phyloP scores from a whole-genome alignment of 2,888 invertebrate genomes.

The Leistus spinibarbis region DNA sequence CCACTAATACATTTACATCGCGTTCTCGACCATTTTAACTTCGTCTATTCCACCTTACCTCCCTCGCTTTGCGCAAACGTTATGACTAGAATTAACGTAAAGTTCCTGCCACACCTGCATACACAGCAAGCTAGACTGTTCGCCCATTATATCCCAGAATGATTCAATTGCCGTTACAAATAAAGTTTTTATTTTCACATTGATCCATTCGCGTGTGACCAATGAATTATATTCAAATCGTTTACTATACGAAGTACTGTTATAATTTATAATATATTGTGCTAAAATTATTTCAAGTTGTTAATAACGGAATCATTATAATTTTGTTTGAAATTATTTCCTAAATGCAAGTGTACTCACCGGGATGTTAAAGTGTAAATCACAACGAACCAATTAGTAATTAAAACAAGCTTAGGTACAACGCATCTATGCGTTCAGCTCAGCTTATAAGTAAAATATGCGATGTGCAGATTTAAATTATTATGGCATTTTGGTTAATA shows the following conservation, averaged over 20 bases:
- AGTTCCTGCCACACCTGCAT: neutral
- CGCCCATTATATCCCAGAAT: conserved; percentile 6
- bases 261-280: neutral
- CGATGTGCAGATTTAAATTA: too few relatives aligned
- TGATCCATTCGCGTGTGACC: neutral
- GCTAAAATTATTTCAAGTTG: neutral
- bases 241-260: neutral
- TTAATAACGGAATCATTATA: neutral
- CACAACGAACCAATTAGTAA: too few relatives aligned
- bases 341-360: too few relatives aligned
- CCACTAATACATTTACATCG: too few relatives aligned
- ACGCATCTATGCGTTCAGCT: too few relatives aligned
- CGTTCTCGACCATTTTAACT: neutral
- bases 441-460: too few relatives aligned
- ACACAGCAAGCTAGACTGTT: neutral
- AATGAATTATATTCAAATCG: neutral
- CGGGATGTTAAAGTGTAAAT: too few relatives aligned
- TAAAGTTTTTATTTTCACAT: neutral
- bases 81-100: neutral
- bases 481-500: too few relatives aligned
- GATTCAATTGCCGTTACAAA: conserved; percentile 9
- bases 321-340: too few relatives aligned
- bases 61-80: neutral
- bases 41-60: neutral
- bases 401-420: too few relatives aligned